phyloP scores from a whole-genome alignment of 2,888 invertebrate species.

The Tetragonisca angustula region DNA sequence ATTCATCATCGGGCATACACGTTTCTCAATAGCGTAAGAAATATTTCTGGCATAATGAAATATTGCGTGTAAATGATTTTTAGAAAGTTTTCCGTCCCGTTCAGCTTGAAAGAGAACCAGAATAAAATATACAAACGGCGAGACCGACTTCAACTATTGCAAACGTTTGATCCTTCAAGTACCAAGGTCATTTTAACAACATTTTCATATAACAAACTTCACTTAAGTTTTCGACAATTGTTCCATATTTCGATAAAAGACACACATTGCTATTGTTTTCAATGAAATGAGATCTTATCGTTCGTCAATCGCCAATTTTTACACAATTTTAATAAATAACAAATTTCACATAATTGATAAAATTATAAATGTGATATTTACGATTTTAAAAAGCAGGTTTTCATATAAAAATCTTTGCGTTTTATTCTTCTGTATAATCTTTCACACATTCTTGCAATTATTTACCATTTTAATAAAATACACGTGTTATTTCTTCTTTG shows the following conservation, averaged over 20 bases:
- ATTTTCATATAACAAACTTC: background rate
- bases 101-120: background rate
- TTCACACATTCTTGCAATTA: too few relatives aligned
- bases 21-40: conserved; percentile 6
- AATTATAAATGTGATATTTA: too few relatives aligned
- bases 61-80: conserved; percentile 19
- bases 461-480: too few relatives aligned
- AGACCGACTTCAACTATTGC: background rate
- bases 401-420: too few relatives aligned
- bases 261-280: too few relatives aligned
- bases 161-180: background rate
- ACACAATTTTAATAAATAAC: too few relatives aligned
- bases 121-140: conserved; percentile 1
- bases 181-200: background rate
- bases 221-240: background rate
- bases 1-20: background rate
- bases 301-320: too few relatives aligned
- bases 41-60: conserved; percentile 24
- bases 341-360: too few relatives aligned
- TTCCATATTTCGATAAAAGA: background rate
- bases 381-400: too few relatives aligned
- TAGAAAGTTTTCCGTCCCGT: conserved; percentile 11
- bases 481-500: too few relatives aligned
- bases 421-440: too few relatives aligned
- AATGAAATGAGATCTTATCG: too few relatives aligned